A percentile compares a stretch with the other conserved stretches of the same genome.
Evolutionary conservation across 2,113 vertebrate species (phyloP).

Genomic region (Montifringilla adamsi): DNA sequence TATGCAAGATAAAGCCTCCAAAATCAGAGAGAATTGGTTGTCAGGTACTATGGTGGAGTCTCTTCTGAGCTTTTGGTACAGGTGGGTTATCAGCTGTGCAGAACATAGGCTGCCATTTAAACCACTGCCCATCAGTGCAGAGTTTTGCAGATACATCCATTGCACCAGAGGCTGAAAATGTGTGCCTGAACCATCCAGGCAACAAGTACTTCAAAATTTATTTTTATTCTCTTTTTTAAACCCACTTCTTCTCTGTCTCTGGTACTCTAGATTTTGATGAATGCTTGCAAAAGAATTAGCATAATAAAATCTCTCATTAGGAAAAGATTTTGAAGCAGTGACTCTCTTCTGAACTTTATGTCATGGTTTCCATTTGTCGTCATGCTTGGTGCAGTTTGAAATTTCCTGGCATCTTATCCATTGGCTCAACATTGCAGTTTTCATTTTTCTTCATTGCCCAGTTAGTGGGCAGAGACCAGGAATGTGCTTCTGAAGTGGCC

Average conservation of each 20-base stretch:
- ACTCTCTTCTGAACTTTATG: conserved; percentile 44
- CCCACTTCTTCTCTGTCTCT: background rate
- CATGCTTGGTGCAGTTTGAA: conserved; percentile 9
- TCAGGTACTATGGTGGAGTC: background rate
- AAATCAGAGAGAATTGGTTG: background rate
- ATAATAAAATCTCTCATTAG: background rate
- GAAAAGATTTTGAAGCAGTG: conserved; percentile 6
- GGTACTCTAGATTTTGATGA: background rate
- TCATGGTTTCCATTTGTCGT: conserved; percentile 48
- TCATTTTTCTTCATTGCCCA: conserved; percentile 28
- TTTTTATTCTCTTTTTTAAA: background rate
- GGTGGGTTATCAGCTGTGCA: background rate
- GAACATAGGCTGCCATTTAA: background rate
- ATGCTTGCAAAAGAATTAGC: background rate
- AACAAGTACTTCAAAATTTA: background rate
- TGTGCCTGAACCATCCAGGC: background rate
- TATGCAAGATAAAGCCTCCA: background rate
- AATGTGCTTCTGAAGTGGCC: background rate
- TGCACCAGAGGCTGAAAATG: background rate
- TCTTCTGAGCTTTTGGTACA: background rate
- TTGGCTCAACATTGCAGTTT: conserved; percentile 1
- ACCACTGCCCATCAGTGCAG: background rate
- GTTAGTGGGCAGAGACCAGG: conserved; percentile 28
- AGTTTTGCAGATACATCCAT: background rate
- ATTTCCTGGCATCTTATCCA: conserved; percentile 6